Conservation (phyloP, 2,888 invertebrate species). For the Abrostola tripartita region DNA sequence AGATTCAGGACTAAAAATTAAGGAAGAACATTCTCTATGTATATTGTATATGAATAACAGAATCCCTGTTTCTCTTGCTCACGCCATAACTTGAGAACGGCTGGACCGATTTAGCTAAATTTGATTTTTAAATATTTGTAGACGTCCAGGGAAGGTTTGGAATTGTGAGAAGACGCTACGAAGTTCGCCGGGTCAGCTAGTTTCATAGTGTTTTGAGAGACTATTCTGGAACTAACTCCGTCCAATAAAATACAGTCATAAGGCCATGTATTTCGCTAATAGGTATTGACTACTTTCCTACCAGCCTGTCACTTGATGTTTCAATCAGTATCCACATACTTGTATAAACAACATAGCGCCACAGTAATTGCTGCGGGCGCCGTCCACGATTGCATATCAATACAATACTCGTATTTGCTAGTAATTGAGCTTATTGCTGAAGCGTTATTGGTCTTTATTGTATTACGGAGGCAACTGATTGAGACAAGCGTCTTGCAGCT, state of each 20-base stretch:
- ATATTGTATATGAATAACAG: too few relatives aligned
- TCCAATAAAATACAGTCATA: too few relatives aligned
- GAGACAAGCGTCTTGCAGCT: slow-evolving; percentile 62
- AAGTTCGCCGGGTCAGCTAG: too few relatives aligned
- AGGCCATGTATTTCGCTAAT: background rate
- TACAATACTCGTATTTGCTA: slow-evolving; percentile 71
- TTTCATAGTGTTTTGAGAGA: too few relatives aligned
- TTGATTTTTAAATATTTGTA: too few relatives aligned
- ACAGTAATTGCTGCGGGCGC: slow-evolving; percentile 77
- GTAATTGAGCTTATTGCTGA: slow-evolving; percentile 81
- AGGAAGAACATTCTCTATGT: too few relatives aligned
- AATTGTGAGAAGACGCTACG: too few relatives aligned
- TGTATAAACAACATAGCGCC: slow-evolving; percentile 61
- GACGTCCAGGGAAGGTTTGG: too few relatives aligned
- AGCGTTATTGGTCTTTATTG: slow-evolving; percentile 78
- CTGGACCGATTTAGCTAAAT: too few relatives aligned
- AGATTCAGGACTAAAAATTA: too few relatives aligned
- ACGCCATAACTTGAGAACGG: too few relatives aligned
- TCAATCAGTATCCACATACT: slow-evolving; percentile 36
- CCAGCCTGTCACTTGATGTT: slow-evolving; percentile 10
- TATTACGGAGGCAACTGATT: slow-evolving; percentile 70
- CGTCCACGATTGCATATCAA: slow-evolving; percentile 81
- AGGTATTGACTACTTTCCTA: slow-evolving; percentile 1
- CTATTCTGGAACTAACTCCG: too few relatives aligned
- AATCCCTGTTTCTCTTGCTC: background rate